Percentiles rank a stretch among this genome's conserved stretches.
phyloP scores from a whole-genome alignment of 2,113 vertebrate genomes.

The Promerops cafer region DNA sequence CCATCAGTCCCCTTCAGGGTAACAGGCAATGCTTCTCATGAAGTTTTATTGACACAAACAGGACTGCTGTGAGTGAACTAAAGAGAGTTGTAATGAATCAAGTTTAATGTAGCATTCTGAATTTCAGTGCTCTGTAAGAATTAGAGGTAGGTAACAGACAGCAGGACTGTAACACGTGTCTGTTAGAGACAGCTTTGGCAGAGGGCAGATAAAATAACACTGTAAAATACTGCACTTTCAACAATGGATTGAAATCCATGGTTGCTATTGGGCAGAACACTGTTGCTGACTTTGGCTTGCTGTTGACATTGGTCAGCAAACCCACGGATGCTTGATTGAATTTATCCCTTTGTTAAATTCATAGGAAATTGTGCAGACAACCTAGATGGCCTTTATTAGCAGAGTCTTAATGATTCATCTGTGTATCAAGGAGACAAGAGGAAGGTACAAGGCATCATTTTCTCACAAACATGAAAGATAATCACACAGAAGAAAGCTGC shows the following conservation, averaged over 20 bases:
- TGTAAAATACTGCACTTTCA: background rate
- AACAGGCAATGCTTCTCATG: background rate
- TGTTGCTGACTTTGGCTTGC: background rate
- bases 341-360: background rate
- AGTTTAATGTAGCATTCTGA: background rate
- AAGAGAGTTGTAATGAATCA: background rate
- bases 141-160: background rate
- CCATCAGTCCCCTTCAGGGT: background rate
- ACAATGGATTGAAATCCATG: background rate
- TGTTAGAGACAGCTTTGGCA: background rate
- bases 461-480: background rate
- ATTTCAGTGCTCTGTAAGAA: background rate
- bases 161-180: background rate
- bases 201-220: background rate
- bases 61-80: background rate
- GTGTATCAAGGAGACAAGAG: background rate
- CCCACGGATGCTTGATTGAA: background rate
- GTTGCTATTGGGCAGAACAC: background rate
- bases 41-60: constrained; percentile 4
- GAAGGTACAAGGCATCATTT: background rate
- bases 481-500: background rate
- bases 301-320: background rate
- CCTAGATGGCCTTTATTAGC: background rate
- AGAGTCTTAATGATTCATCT: background rate
- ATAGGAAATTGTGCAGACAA: background rate